Conservation (phyloP, 37 sponge, comb jelly and placozoan species). For the Cladorhizidae sp. region DNA sequence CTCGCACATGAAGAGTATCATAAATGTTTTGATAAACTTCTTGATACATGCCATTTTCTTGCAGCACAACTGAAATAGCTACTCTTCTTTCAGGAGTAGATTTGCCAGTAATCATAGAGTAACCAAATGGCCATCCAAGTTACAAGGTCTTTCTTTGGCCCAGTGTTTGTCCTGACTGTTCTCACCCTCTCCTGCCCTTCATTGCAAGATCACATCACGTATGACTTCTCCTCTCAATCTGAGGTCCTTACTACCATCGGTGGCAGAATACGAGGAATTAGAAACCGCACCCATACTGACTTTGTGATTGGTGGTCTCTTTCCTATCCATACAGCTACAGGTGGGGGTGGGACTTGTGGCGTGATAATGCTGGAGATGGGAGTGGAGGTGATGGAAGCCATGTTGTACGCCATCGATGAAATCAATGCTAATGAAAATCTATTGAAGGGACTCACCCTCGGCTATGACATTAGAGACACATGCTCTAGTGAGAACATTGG, state of each 20-base stretch:
- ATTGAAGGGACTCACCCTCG: constrained; percentile 56
- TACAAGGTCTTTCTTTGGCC: no score
- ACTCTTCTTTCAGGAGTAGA: no score
- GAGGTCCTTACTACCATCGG: constrained; percentile 10
- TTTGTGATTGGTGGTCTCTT: constrained; percentile 88
- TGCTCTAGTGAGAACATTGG: constrained; percentile 71
- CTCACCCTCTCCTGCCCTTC: no score
- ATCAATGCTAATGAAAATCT: constrained; percentile 67
- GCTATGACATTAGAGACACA: no score
- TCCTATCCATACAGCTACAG: constrained; percentile 60
- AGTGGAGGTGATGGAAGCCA: constrained; percentile 88
- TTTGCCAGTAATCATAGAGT: no score
- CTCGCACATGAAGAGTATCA: no score
- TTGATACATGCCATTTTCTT: no score
- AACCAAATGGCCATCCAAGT: no score
- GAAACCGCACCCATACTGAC: constrained; percentile 36
- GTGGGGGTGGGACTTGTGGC: constrained; percentile 24
- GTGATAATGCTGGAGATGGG: constrained; percentile 51
- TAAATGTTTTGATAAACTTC: no score
- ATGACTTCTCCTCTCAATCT: neutral
- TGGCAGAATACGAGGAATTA: constrained; percentile 51
- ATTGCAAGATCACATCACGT: no score
- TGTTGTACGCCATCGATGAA: constrained; percentile 73
- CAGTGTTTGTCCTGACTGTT: no score
- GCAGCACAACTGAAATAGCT: no score